Percentiles rank a stretch among this genome's conserved stretches.
Conservation (phyloP, 2,888 invertebrate genomes). For the Stomorhina lunata region DNA sequence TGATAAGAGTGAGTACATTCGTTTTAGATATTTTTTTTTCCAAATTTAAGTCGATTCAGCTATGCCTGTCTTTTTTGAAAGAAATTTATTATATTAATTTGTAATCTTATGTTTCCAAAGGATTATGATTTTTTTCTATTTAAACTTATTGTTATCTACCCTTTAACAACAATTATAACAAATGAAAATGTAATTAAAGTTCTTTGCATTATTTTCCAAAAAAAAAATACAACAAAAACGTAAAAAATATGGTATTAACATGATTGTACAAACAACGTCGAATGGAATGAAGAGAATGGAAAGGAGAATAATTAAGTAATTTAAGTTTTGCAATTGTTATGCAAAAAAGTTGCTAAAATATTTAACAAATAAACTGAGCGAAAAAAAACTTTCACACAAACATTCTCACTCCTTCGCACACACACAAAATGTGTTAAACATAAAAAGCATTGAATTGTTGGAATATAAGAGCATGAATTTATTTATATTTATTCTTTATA, state of each 20-base stretch:
- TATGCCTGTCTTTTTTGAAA: too few relatives aligned
- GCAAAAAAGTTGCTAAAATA: constrained; percentile 45
- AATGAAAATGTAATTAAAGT: not conserved
- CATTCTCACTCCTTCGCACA: not conserved
- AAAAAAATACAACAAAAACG: not conserved
- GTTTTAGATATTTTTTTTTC: too few relatives aligned
- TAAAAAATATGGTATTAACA: not conserved
- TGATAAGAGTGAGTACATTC: constrained; percentile 27
- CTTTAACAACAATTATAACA: not conserved
- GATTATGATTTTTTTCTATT: too few relatives aligned
- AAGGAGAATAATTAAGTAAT: constrained; percentile 54
- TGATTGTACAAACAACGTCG: not conserved
- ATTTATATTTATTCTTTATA: too few relatives aligned
- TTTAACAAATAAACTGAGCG: constrained; percentile 26
- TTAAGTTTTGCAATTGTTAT: constrained; percentile 58
- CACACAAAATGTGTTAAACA: constrained; percentile 19
- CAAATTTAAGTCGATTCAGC: too few relatives aligned
- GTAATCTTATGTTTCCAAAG: too few relatives aligned
- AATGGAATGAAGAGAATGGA: not conserved
- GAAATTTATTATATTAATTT: not conserved
- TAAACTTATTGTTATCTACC: too few relatives aligned
- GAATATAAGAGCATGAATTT: not conserved
- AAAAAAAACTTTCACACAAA: constrained; percentile 18
- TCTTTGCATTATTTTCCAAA: not conserved
- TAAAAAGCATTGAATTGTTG: not conserved